A percentile compares a stretch with the other conserved stretches of the same genome.
Conservation (phyloP, 1,140 invertebrate species). For the Trachymyrmex septentrionalis region DNA sequence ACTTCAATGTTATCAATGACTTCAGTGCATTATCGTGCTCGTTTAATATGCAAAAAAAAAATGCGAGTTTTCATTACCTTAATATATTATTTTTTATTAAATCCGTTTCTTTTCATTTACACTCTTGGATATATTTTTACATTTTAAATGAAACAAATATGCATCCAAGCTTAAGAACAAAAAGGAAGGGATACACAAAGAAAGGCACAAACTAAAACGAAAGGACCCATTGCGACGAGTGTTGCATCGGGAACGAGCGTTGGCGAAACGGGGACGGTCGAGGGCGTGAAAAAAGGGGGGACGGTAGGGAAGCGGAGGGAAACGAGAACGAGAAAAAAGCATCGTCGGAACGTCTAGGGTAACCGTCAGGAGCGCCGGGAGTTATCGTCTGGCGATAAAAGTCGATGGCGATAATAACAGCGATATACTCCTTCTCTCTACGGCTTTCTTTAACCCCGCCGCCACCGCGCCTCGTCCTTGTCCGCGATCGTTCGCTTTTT, state of each 20-base stretch:
- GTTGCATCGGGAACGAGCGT: slow-evolving; percentile 19
- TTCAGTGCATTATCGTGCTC: not conserved
- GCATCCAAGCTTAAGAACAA: not conserved
- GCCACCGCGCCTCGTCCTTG: slow-evolving; percentile 37
- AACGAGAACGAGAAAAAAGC: slow-evolving; percentile 68
- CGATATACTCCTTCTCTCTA: slow-evolving; percentile 73
- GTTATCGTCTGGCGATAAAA: slow-evolving; percentile 83
- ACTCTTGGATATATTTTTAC: not conserved
- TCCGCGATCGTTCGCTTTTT: slow-evolving; percentile 37
- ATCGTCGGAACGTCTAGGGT: slow-evolving; percentile 69
- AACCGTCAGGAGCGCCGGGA: slow-evolving; percentile 73
- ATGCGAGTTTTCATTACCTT: not conserved
- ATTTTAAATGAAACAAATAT: slow-evolving; percentile 13
- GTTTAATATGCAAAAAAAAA: slow-evolving; percentile 13
- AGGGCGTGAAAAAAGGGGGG: slow-evolving; percentile 26
- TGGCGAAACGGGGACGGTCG: slow-evolving; percentile 2
- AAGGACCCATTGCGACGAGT: slow-evolving; percentile 1
- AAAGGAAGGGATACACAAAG: slow-evolving; percentile 2
- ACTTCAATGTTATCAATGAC: slow-evolving; percentile 39
- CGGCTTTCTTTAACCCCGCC: slow-evolving; percentile 46
- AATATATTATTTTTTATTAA: slow-evolving; percentile 25
- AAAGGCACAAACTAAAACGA: slow-evolving; percentile 23
- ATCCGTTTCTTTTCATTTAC: not conserved
- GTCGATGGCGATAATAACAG: slow-evolving; percentile 81
- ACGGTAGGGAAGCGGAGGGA: slow-evolving; percentile 27